Conservation (phyloP, 2,888 invertebrate genomes). For the Catocala fraxini region DNA sequence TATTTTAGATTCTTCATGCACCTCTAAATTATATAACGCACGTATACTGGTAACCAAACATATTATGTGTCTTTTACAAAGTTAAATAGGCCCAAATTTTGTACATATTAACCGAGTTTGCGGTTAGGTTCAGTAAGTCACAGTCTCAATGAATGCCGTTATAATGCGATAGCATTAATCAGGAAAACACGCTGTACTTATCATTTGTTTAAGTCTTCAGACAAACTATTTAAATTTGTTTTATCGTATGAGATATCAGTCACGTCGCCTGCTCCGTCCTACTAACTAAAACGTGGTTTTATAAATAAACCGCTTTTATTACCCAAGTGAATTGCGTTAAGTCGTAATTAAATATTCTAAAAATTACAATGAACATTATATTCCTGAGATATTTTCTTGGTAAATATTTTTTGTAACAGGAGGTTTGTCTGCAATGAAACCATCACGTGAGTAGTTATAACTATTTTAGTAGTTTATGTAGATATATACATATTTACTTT, state of each 20-base stretch:
- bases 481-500: too few relatives aligned
- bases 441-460: too few relatives aligned
- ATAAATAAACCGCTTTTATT: slow-evolving; percentile 57
- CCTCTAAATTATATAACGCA: slow-evolving; percentile 23
- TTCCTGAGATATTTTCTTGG: not conserved
- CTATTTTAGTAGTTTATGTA: too few relatives aligned
- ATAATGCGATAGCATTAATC: slow-evolving; percentile 50
- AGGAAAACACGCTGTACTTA: slow-evolving; percentile 42
- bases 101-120: slow-evolving; percentile 26
- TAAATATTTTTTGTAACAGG: not conserved
- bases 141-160: slow-evolving; percentile 53
- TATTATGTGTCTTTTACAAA: slow-evolving; percentile 13
- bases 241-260: slow-evolving; percentile 63
- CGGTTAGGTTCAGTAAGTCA: slow-evolving; percentile 55
- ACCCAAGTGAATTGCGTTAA: slow-evolving; percentile 55
- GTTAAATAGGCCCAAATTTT: slow-evolving; percentile 31
- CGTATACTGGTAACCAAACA: slow-evolving; percentile 22
- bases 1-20: too few relatives aligned
- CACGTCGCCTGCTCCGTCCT: slow-evolving; percentile 57
- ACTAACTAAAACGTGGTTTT: slow-evolving; percentile 57
- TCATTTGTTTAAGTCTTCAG: slow-evolving; percentile 48
- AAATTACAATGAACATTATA: slow-evolving; percentile 8
- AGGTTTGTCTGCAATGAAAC: not conserved
- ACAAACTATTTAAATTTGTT: slow-evolving; percentile 46
- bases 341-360: slow-evolving; percentile 55